phyloP scores from a whole-genome alignment of 2,113 vertebrate genomes.

The Nestor notabilis region DNA sequence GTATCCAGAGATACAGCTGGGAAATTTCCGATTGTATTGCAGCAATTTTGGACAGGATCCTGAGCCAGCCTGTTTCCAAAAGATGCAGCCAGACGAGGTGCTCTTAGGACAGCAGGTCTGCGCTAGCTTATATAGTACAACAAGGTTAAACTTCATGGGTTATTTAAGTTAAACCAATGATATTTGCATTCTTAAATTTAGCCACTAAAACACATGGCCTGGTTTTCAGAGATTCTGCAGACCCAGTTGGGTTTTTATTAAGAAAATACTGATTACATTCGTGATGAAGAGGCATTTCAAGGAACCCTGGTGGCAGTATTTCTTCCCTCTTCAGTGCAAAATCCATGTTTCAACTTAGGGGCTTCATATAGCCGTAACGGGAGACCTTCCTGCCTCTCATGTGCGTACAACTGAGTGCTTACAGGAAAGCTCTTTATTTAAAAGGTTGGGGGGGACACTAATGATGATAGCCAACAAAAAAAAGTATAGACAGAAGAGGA shows the following conservation, averaged over 20 bases:
- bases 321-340: not conserved
- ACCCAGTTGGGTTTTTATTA: not conserved
- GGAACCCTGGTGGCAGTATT: not conserved
- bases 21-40: not conserved
- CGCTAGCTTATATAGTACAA: not conserved
- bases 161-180: not conserved
- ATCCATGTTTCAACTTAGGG: not conserved
- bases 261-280: not conserved
- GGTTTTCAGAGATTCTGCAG: not conserved
- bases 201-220: not conserved
- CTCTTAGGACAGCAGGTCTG: not conserved
- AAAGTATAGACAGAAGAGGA: not conserved
- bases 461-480: not conserved
- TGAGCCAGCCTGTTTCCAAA: not conserved
- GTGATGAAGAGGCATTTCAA: not conserved
- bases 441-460: not conserved
- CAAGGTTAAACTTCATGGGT: not conserved
- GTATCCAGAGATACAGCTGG: not conserved
- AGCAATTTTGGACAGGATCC: not conserved
- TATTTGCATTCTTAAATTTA: not conserved
- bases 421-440: not conserved
- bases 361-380: not conserved
- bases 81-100: not conserved
- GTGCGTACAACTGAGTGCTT: not conserved
- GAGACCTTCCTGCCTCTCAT: not conserved